Conservation (phyloP, 1,140 invertebrate genomes). For the Brachionus rotundiformis region DNA sequence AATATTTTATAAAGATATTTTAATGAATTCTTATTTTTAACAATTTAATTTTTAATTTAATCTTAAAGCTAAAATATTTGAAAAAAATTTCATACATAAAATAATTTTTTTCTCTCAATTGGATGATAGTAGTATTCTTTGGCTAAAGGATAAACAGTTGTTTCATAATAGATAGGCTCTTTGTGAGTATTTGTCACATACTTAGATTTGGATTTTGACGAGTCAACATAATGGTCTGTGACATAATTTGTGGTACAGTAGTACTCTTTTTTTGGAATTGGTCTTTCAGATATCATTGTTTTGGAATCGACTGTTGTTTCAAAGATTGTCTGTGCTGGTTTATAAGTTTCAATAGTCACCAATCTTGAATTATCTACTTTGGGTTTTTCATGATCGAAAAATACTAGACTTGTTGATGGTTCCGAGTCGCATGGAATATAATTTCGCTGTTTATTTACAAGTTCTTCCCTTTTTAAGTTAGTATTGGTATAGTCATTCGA, state of each 20-base stretch:
- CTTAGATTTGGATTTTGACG: not conserved
- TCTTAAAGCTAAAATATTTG: not conserved
- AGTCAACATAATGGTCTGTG: not conserved
- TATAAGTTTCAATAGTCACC: not conserved
- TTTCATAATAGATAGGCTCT: not conserved
- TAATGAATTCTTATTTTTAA: too few species aligned
- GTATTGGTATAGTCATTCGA: conserved; percentile 14
- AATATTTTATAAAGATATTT: too few species aligned
- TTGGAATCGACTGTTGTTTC: conserved; percentile 30
- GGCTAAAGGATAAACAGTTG: not conserved
- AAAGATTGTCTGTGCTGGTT: conserved; percentile 7
- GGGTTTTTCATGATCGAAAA: not conserved
- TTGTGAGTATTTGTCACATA: not conserved
- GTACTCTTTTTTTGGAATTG: not conserved
- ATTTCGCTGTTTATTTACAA: not conserved
- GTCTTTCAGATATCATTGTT: not conserved
- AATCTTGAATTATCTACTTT: not conserved
- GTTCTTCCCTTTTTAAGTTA: not conserved
- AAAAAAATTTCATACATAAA: not conserved
- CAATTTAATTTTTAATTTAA: too few species aligned
- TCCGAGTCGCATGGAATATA: not conserved
- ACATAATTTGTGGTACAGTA: not conserved
- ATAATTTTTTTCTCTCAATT: not conserved
- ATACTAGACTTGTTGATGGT: not conserved
- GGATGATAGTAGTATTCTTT: not conserved